These are phyloP conservation scores for Caracal caracal DNA, from an alignment of 2,113 vertebrate genomes.

Conservation along the genomic window DNA sequence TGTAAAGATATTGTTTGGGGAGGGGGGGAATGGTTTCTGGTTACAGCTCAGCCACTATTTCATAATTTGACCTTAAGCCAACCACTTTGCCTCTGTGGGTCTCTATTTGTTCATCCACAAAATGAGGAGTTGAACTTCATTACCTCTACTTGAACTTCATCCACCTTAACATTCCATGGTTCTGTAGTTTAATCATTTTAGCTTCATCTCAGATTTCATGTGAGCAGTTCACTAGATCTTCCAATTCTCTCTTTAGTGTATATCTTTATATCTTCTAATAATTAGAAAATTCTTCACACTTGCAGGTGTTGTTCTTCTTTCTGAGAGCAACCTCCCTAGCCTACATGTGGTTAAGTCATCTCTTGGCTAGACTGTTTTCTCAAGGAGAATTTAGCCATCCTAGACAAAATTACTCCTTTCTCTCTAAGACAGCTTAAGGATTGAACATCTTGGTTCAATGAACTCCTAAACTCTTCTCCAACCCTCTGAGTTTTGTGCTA, in stretches of 20 bases:
- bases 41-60: background rate
- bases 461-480: background rate
- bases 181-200: background rate
- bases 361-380: conserved; percentile 23
- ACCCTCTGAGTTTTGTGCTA: background rate
- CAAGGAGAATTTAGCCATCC: background rate
- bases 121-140: background rate
- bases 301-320: background rate
- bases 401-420: background rate
- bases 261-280: background rate
- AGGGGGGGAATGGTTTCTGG: background rate
- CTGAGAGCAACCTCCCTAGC: background rate
- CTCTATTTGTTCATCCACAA: background rate
- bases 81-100: background rate
- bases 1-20: background rate
- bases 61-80: background rate
- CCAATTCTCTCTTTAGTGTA: background rate
- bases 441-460: background rate
- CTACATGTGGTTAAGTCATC: conserved; percentile 8
- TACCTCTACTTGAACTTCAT: background rate
- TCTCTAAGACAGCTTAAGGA: conserved; percentile 11
- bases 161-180: background rate
- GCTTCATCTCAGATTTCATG: background rate
- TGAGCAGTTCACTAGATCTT: background rate
- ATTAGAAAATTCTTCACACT: background rate